Evolutionary conservation across 2,113 vertebrate species (phyloP).

Genomic region (Callospermophilus lateralis): DNA sequence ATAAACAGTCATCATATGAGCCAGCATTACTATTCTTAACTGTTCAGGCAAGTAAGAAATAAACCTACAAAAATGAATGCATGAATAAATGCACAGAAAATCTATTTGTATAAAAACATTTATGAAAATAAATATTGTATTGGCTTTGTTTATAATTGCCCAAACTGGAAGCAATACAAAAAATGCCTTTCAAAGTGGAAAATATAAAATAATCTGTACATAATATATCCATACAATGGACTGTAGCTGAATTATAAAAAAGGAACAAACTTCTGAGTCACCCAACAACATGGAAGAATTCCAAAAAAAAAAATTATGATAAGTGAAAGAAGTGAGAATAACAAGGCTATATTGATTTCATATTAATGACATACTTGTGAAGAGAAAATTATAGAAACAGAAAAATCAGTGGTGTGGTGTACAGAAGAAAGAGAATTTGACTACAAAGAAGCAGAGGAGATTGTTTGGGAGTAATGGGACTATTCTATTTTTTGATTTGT

Average conservation of each 20-base stretch:
- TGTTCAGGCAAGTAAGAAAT: neutral
- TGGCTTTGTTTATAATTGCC: neutral
- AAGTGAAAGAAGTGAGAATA: neutral
- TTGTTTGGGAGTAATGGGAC: neutral
- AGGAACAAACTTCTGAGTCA: neutral
- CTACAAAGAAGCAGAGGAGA: neutral
- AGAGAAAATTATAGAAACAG: neutral
- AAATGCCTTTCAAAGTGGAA: neutral
- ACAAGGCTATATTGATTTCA: neutral
- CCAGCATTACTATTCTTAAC: neutral
- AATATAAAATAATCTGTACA: neutral
- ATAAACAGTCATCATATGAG: neutral
- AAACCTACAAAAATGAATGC: neutral
- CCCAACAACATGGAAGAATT: neutral
- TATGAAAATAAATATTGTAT: neutral
- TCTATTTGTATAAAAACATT: neutral
- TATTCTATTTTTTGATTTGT: neutral
- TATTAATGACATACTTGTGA: neutral
- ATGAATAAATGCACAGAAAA: neutral
- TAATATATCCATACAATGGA: neutral
- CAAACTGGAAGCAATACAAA: neutral
- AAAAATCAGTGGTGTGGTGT: neutral
- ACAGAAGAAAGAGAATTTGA: neutral
- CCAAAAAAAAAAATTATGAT: neutral
- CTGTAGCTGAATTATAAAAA: neutral